Evolutionary conservation across 2,888 invertebrate species (phyloP).

Genomic region (Oxycera nigricornis): DNA sequence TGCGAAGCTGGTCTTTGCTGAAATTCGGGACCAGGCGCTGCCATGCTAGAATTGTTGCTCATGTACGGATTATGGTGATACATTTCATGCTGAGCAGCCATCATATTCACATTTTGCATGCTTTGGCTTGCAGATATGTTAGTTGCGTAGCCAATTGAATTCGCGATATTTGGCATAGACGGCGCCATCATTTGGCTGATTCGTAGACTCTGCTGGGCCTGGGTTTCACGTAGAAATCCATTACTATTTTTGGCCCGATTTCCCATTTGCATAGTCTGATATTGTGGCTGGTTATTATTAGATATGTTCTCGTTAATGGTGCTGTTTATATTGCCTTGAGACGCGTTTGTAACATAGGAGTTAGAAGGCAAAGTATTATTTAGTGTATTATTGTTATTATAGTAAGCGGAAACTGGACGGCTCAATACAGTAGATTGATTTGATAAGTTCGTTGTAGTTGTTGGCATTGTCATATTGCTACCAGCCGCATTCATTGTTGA

Average conservation of each 20-base stretch:
- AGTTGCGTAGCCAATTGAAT: slow-evolving; percentile 52
- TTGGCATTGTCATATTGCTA: slow-evolving; percentile 49
- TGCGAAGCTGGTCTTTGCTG: slow-evolving; percentile 50
- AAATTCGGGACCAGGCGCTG: slow-evolving; percentile 48
- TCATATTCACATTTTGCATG: slow-evolving; percentile 61
- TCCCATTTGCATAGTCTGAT: slow-evolving; percentile 47
- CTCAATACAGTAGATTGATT: slow-evolving; percentile 51
- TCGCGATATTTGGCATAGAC: slow-evolving; percentile 62
- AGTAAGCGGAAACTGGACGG: slow-evolving; percentile 62
- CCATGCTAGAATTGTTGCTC: neutral
- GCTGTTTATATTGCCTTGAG: slow-evolving; percentile 55
- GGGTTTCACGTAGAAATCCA: slow-evolving; percentile 55
- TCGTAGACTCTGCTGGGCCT: slow-evolving; percentile 55
- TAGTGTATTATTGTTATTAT: slow-evolving; percentile 54
- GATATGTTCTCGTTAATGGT: slow-evolving; percentile 53
- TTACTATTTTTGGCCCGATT: slow-evolving; percentile 55
- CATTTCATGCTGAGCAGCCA: slow-evolving; percentile 48
- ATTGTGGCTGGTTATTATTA: slow-evolving; percentile 54
- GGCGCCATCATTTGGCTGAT: slow-evolving; percentile 62
- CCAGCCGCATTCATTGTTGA: slow-evolving; percentile 53
- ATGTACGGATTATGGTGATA: slow-evolving; percentile 46
- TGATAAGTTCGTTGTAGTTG: slow-evolving; percentile 52
- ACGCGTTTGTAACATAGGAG: slow-evolving; percentile 49
- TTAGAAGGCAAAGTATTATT: slow-evolving; percentile 54
- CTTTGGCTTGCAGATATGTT: slow-evolving; percentile 60